Evolutionary conservation across 2,113 vertebrate genomes (phyloP).

Genomic region (Mus musculus): GRCm39 chr13:101932501-101933000

Average conservation of each 20-base stretch:
- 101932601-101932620: background rate
- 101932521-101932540: background rate
- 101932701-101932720: background rate
- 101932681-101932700: background rate
- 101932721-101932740: background rate
- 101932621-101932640: background rate
- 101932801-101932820: background rate
- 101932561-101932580: background rate
- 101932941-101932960: too few species aligned
- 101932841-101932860: background rate
- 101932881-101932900: background rate
- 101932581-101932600: background rate
- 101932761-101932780: background rate
- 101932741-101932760: background rate
- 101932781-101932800: background rate
- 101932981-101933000: background rate
- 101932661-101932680: background rate
- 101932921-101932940: background rate
- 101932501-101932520: background rate
- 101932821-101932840: background rate
- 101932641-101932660: constrained; percentile 2
- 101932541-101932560: background rate
- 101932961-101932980: background rate
- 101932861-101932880: background rate
- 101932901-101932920: background rate